Conservation (phyloP, 2,888 invertebrate genomes). For the Sphaerophoria rueppellii region DNA sequence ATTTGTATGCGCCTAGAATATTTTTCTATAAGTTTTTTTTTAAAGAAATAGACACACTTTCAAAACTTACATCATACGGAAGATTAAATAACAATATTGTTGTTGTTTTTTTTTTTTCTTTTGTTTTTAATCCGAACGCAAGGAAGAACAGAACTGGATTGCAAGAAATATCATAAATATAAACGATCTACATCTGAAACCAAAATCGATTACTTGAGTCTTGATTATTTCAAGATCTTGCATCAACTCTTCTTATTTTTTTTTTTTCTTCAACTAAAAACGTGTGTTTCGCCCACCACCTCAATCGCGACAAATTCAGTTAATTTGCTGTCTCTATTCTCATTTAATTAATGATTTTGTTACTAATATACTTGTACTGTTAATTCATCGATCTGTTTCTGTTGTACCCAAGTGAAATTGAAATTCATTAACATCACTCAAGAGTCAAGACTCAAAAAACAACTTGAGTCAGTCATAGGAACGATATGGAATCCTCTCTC, state of each 20-base stretch:
- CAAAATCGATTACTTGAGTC: conserved; percentile 23
- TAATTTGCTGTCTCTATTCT: conserved; percentile 48
- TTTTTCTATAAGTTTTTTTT: too few relatives aligned
- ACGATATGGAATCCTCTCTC: conserved; percentile 44
- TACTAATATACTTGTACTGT: conserved; percentile 17
- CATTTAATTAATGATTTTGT: conserved; percentile 30
- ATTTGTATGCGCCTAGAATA: too few relatives aligned
- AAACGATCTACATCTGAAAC: conserved; percentile 1
- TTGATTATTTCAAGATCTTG: conserved; percentile 36
- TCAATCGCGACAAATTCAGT: conserved; percentile 48
- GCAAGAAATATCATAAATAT: not conserved
- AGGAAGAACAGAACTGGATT: not conserved
- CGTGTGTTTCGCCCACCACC: conserved; percentile 55
- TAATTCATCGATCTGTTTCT: conserved; percentile 6
- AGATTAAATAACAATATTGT: too few relatives aligned
- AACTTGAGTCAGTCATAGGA: not conserved
- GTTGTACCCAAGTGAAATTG: conserved; percentile 43
- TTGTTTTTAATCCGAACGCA: not conserved
- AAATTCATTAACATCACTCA: conserved; percentile 57
- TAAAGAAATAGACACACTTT: too few relatives aligned
- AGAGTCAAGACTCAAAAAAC: not conserved
- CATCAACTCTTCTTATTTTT: not conserved
- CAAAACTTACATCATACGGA: too few relatives aligned
- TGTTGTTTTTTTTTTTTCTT: too few relatives aligned
- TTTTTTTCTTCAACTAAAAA: not conserved